These are phyloP conservation scores for Nomada fabriciana DNA, from an alignment of 2,888 invertebrate genomes.

Conservation along the genomic window DNA sequence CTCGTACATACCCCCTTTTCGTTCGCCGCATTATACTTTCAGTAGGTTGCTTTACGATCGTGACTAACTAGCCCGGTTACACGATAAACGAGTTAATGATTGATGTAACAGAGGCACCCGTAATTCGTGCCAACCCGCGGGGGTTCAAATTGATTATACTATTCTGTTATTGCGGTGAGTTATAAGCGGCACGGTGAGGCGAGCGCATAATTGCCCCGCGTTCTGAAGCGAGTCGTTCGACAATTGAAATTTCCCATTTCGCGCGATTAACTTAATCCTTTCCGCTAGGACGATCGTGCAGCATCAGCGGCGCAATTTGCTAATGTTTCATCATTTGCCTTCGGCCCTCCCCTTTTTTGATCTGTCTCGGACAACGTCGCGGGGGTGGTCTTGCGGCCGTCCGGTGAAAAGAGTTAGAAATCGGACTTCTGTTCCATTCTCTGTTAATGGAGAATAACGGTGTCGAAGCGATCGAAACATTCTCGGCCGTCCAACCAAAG, in stretches of 20 bases:
- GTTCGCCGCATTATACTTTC: constrained; percentile 54
- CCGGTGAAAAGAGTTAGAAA: no score
- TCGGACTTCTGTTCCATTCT: no score
- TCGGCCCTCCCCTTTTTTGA: not conserved
- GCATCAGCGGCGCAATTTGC: not conserved
- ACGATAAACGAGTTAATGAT: constrained; percentile 61
- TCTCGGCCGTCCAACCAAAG: not conserved
- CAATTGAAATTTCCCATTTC: constrained; percentile 59
- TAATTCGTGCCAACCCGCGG: constrained; percentile 25
- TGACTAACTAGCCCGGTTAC: constrained; percentile 50
- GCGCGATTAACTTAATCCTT: constrained; percentile 51
- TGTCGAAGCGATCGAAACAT: not conserved
- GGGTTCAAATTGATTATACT: constrained; percentile 52
- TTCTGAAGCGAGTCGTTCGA: constrained; percentile 42
- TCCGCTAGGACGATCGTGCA: constrained; percentile 21
- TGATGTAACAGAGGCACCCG: constrained; percentile 42
- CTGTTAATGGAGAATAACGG: not conserved
- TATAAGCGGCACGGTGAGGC: constrained; percentile 32
- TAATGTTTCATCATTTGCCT: not conserved
- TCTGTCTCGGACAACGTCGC: not conserved
- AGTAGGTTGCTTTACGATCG: constrained; percentile 52
- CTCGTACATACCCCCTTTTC: constrained; percentile 9
- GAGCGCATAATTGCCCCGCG: constrained; percentile 47
- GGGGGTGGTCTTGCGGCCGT: no score
- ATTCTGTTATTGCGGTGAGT: constrained; percentile 54